Evolutionary conservation across 92 coral and sea anemone genomes (phyloP).

Genomic region (Zoanthus gigantus): DNA sequence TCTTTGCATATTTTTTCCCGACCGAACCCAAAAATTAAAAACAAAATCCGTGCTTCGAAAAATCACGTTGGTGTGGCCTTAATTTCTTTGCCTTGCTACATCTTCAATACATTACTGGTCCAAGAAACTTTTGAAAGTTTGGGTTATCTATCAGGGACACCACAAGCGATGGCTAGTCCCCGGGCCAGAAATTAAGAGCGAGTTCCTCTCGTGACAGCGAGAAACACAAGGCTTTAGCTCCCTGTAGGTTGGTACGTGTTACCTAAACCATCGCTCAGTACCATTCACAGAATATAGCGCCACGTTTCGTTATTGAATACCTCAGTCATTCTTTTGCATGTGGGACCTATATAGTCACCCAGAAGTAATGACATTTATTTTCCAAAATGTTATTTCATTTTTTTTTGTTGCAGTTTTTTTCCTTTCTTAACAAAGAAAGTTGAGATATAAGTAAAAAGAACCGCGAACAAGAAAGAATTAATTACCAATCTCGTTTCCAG

Average conservation of each 20-base stretch:
- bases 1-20: too few relatives aligned
- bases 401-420: background rate
- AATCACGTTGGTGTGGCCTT: too few relatives aligned
- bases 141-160: conserved; percentile 65
- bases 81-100: too few relatives aligned
- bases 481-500: too few relatives aligned
- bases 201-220: conserved; percentile 84
- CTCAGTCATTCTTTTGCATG: conserved; percentile 1
- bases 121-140: too few relatives aligned
- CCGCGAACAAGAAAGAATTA: too few relatives aligned
- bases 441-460: too few relatives aligned
- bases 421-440: too few relatives aligned
- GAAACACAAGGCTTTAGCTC: conserved; percentile 90
- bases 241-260: conserved; percentile 64
- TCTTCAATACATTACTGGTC: too few relatives aligned
- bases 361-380: background rate
- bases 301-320: background rate
- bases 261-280: conserved; percentile 75
- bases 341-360: conserved; percentile 11
- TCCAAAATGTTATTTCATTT: background rate
- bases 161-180: conserved; percentile 95
- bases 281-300: conserved; percentile 29
- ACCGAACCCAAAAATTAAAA: too few relatives aligned
- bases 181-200: conserved; percentile 80
- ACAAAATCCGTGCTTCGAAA: too few relatives aligned